phyloP scores from a whole-genome alignment of 2,797 vertebrate species.

The Thunnus albacares region DNA sequence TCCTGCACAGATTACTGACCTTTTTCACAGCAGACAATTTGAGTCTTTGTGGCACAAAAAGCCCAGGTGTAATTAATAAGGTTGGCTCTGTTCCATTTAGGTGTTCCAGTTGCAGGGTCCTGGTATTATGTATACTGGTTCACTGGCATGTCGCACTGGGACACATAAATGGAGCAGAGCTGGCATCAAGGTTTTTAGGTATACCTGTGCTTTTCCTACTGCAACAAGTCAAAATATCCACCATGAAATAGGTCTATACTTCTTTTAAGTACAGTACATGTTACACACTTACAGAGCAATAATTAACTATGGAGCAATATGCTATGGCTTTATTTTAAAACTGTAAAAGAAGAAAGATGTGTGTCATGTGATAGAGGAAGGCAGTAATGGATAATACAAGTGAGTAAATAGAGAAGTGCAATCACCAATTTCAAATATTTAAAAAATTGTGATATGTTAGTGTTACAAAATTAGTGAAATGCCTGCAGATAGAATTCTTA shows the following conservation, averaged over 20 bases:
- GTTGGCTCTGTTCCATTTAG: constrained; percentile 6
- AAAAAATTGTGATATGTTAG: constrained; percentile 1
- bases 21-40: not conserved
- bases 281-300: not conserved
- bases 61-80: not conserved
- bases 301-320: not conserved
- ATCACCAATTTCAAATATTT: not conserved
- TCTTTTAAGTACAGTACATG: too few relatives aligned
- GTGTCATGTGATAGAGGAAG: constrained; percentile 6
- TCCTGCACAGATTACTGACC: not conserved
- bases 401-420: not conserved
- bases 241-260: not conserved
- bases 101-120: not conserved
- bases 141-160: not conserved
- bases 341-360: not conserved
- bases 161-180: not conserved
- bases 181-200: not conserved
- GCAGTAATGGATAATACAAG: not conserved
- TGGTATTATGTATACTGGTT: not conserved
- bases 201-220: too few relatives aligned
- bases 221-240: not conserved
- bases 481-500: too few relatives aligned
- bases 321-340: not conserved
- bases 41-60: not conserved
- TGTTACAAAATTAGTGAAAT: not conserved